Evolutionary conservation across 2,113 vertebrate genomes (phyloP).

Genomic region (Archocentrus centrarchus): DNA sequence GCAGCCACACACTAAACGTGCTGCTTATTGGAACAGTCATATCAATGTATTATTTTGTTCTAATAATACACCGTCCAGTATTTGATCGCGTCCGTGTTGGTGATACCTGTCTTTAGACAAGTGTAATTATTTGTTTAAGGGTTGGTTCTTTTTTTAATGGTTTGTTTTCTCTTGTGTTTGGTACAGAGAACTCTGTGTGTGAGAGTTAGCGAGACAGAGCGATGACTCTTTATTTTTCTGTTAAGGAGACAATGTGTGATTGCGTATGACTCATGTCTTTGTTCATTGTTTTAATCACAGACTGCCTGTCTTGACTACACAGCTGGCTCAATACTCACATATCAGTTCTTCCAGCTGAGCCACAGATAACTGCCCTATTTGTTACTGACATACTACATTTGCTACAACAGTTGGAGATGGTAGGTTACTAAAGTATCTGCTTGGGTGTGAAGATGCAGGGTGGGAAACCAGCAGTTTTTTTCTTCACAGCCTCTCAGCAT

Average conservation of each 20-base stretch:
- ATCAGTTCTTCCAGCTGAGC: constrained; percentile 19
- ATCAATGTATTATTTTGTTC: not conserved
- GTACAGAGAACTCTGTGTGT: constrained; percentile 32
- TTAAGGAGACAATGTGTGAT: constrained; percentile 66
- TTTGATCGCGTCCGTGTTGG: not conserved
- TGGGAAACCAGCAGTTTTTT: not conserved
- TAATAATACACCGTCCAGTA: not conserved
- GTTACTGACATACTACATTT: constrained; percentile 4
- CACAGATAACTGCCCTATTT: constrained; percentile 14
- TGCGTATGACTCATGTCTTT: constrained; percentile 76
- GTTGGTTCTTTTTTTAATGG: not conserved
- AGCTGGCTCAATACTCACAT: constrained; percentile 50
- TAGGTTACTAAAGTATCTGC: constrained; percentile 12
- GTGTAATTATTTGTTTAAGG: constrained; percentile 3
- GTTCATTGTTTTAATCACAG: constrained; percentile 75
- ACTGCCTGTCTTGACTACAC: constrained; percentile 46
- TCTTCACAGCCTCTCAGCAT: not conserved
- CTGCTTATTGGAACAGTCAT: not conserved
- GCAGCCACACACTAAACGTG: not conserved
- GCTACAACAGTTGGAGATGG: not conserved
- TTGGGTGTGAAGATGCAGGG: not conserved
- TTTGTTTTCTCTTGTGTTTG: constrained; percentile 39
- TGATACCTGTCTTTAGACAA: not conserved
- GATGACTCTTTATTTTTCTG: constrained; percentile 62
- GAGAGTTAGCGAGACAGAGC: constrained; percentile 19